Evolutionary conservation across 53 echinoderm and acorn worm species (phyloP).

Genomic region (Stichopus horrens): DNA sequence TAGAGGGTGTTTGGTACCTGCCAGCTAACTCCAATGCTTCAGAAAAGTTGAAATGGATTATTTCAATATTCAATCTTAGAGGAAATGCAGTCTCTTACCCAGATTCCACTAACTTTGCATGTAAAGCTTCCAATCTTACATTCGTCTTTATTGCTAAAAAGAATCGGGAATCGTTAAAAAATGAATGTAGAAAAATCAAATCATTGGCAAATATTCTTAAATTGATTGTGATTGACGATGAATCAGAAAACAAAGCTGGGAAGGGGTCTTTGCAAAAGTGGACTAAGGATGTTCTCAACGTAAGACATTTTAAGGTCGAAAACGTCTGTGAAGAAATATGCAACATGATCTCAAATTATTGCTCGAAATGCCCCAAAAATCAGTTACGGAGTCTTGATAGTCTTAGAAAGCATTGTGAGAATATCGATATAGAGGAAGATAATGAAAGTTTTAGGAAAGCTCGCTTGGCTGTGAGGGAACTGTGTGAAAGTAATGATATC

Average conservation of each 20-base stretch:
- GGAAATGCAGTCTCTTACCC: background rate
- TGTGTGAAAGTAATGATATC: background rate
- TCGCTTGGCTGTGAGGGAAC: background rate
- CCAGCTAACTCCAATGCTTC: background rate
- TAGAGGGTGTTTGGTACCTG: constrained; percentile 12
- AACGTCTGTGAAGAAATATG: background rate
- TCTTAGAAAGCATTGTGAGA: background rate
- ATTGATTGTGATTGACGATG: constrained; percentile 1
- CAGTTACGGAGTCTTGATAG: background rate
- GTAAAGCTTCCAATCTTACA: background rate
- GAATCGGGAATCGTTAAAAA: background rate
- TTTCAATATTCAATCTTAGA: background rate
- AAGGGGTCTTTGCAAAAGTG: background rate
- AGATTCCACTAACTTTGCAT: background rate
- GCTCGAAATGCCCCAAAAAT: background rate
- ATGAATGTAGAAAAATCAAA: background rate
- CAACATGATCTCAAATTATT: background rate
- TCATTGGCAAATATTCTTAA: background rate
- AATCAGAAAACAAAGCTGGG: background rate
- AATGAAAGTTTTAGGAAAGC: background rate
- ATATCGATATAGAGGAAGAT: background rate
- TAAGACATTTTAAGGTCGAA: background rate
- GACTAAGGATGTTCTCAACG: background rate
- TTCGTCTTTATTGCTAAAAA: background rate
- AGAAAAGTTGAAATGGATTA: constrained; percentile 7